Base-by-base conservation (phyloP, 2,888 invertebrate genomes). In the Meghimatium bilineatum region DNA sequence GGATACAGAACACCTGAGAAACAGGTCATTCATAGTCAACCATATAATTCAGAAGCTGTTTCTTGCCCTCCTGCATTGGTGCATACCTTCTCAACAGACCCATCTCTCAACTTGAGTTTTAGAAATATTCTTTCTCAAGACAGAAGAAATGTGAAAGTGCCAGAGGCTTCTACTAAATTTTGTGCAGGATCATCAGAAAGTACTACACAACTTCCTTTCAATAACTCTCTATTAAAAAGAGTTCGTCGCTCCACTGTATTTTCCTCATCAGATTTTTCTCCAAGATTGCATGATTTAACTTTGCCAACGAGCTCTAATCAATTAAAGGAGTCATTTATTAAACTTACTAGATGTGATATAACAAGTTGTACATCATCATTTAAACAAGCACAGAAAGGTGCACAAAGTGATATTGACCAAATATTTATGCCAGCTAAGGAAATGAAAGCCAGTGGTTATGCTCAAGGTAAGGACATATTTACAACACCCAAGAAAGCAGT, bases 1-100 rank as follows among this genome's bases (percentile, higher is more conserved):
- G 76, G 78, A n/a, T 78, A 56, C 34, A 83, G 63, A 56, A 83
- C 83, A n/a, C 83, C 83, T 32, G 83, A 83, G 36, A 83, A 83
- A 34, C 56, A 71, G 32, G 67, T 66, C 5, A 26, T 32, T 23
- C 60, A 44, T 12, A 52, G 20, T 6, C 71, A 29, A 26, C 66
- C 56, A n/a, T 71, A 32, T n/a, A 23, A n/a, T 32, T 72, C n/a
- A 71, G 76, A 75, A 1, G 49, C 76, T 44, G 66, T 75, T 12
- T 83, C 83, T 63, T 83, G 83, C 36, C 78, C 83, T 34, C 77
- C 83, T 12, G 66, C 52, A 6, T 36, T 78, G 52, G 63, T 67
- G 17, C 14, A n/a, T 17, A 77, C 56, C 12, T 38, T 29, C 29
- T 20, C 32, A 29, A 44, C 26, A 29, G 32, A 32, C 29, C 20